phyloP scores from a whole-genome alignment of 2,797 vertebrate species.

The Petrocephalus sullivani region DNA sequence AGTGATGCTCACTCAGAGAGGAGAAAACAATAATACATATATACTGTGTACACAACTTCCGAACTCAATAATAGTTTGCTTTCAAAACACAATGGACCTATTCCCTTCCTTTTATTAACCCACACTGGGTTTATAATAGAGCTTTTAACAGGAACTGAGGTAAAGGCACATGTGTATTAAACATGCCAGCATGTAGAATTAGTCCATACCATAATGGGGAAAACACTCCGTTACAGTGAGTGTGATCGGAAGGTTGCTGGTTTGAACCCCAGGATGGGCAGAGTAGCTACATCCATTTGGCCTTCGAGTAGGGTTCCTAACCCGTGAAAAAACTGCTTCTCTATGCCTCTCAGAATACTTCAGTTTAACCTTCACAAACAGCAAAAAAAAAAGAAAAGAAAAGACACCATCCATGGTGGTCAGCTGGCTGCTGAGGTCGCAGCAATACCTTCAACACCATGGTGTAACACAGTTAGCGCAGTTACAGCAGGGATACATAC shows the following conservation, averaged over 20 bases:
- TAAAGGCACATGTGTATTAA: background rate
- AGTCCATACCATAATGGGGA: background rate
- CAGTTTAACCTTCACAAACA: background rate
- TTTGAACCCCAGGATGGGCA: background rate
- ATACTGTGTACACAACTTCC: background rate
- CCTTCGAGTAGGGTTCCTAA: background rate
- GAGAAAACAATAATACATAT: background rate
- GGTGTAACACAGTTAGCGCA: background rate
- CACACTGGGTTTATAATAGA: background rate
- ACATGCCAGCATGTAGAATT: background rate
- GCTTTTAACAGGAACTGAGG: background rate
- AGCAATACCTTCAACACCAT: background rate
- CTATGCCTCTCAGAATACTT: background rate
- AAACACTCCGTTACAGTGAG: background rate
- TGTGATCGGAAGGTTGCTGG: background rate
- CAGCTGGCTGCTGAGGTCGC: background rate
- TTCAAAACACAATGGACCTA: background rate
- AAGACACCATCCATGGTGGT: background rate
- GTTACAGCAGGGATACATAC: background rate
- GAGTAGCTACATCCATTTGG: background rate
- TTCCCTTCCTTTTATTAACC: background rate
- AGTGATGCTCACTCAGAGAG: background rate
- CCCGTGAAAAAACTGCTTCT: background rate
- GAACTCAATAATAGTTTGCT: background rate
- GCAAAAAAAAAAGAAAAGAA: background rate